Percentiles rank a stretch among this genome's conserved stretches.
Conservation (phyloP, 2,797 vertebrate genomes). For the Varecia variegata region DNA sequence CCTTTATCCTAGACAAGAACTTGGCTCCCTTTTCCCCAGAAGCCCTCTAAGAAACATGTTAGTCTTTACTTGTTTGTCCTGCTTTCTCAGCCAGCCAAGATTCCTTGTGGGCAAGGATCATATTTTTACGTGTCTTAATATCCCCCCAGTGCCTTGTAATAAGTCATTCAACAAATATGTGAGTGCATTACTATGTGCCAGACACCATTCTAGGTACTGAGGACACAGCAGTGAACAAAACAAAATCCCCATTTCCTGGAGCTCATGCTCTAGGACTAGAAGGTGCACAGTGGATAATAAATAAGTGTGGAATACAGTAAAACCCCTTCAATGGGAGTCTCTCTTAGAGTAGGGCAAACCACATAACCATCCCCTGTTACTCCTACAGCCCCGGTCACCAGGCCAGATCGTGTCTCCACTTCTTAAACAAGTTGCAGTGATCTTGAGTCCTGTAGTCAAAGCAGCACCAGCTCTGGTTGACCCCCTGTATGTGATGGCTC, state of each 20-base stretch:
- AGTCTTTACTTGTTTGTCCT: background rate
- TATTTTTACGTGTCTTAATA: background rate
- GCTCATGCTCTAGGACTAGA: background rate
- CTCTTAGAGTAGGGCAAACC: background rate
- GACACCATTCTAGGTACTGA: background rate
- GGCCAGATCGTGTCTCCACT: slow-evolving; percentile 83
- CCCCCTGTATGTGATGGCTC: slow-evolving; percentile 83
- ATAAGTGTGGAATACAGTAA: background rate
- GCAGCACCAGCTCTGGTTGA: slow-evolving; percentile 80
- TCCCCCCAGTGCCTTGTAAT: background rate
- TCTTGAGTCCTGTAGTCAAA: slow-evolving; percentile 83
- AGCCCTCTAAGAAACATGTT: background rate
- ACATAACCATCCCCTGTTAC: background rate
- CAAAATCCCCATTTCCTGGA: background rate
- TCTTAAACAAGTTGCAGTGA: slow-evolving; percentile 82
- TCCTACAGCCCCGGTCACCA: slow-evolving; percentile 72
- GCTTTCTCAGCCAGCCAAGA: background rate
- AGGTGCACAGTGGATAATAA: background rate
- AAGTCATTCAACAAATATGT: background rate
- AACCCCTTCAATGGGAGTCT: background rate
- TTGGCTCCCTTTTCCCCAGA: background rate
- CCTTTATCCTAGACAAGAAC: background rate
- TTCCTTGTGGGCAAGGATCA: background rate
- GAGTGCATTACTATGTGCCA: background rate
- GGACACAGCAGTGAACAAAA: background rate